phyloP scores from a whole-genome alignment of 2,888 invertebrate species.

The Latrodectus hesperus region DNA sequence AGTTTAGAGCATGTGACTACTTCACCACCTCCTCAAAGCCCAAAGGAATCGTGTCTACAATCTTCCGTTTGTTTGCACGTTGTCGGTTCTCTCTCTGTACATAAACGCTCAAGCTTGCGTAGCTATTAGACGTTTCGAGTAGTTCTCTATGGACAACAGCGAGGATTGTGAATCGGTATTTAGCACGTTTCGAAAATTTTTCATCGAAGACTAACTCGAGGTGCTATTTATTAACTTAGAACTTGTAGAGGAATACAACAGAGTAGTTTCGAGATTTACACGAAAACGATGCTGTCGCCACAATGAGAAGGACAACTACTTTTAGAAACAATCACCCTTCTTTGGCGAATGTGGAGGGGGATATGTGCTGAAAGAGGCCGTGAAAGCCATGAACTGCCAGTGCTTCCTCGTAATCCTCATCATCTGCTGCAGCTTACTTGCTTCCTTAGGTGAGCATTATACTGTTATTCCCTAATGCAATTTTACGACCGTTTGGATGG shows the following conservation, averaged over 20 bases:
- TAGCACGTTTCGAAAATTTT: not conserved
- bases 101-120: not conserved
- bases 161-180: not conserved
- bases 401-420: constrained; percentile 50
- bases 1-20: not conserved
- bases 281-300: not conserved
- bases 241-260: not conserved
- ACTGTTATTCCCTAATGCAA: not conserved
- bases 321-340: not conserved
- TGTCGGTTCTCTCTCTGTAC: not conserved
- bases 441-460: constrained; percentile 33
- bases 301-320: not conserved
- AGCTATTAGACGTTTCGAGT: not conserved
- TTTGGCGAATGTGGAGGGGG: constrained; percentile 10
- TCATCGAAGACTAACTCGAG: not conserved
- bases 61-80: not conserved
- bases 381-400: constrained; percentile 57
- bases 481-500: too few relatives aligned
- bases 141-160: not conserved
- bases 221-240: not conserved
- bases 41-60: too few relatives aligned
- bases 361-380: constrained; percentile 45
- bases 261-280: too few relatives aligned
- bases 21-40: not conserved
- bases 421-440: constrained; percentile 49